Conservation (phyloP, 2,797 vertebrate genomes). For the Ambastaia sidthimunki region DNA sequence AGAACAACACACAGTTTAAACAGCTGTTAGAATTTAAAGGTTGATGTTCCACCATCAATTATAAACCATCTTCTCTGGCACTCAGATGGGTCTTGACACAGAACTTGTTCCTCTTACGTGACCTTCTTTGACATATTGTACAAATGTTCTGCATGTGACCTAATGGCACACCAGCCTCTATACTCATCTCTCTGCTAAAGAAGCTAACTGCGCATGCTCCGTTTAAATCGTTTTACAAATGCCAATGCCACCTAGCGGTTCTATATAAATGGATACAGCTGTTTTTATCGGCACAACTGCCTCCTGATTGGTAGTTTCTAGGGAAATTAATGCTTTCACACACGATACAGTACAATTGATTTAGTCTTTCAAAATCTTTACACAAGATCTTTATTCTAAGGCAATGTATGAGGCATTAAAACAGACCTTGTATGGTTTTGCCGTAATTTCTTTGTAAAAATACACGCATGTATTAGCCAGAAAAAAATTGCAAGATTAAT, state of each 20-base stretch:
- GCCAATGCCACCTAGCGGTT: constrained; percentile 19
- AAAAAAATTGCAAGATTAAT: too few species aligned
- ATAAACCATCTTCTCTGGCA: not conserved
- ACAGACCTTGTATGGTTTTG: too few species aligned
- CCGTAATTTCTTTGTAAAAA: too few species aligned
- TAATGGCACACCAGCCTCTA: not conserved
- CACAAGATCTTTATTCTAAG: not conserved
- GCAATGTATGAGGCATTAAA: too few species aligned
- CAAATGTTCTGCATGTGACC: constrained; percentile 25
- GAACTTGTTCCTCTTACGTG: not conserved
- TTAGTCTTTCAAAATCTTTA: not conserved
- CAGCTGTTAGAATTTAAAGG: not conserved
- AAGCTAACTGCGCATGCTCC: not conserved
- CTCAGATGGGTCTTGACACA: not conserved
- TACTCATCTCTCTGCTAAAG: not conserved
- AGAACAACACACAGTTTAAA: not conserved
- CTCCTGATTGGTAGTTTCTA: not conserved
- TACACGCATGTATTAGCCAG: too few species aligned
- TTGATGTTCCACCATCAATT: not conserved
- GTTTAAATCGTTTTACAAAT: not conserved
- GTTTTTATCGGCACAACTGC: not conserved
- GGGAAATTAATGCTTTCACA: not conserved
- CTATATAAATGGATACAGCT: not conserved
- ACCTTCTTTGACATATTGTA: not conserved
- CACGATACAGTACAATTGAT: not conserved